phyloP scores from a whole-genome alignment of 2,113 vertebrate species.

The Thamnaconus septentrionalis region DNA sequence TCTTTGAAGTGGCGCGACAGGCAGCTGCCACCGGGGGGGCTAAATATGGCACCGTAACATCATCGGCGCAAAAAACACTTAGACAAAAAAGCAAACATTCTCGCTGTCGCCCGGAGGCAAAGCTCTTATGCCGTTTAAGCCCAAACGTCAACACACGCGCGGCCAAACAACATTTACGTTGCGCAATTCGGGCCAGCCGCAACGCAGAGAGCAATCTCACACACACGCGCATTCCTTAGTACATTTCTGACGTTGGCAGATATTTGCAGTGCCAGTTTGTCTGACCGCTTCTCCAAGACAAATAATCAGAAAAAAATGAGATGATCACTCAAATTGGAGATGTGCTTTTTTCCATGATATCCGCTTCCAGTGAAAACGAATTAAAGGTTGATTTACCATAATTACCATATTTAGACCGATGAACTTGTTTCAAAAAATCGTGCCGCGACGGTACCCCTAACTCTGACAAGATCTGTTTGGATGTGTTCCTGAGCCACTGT shows the following conservation, averaged over 20 bases:
- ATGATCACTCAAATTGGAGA: background rate
- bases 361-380: background rate
- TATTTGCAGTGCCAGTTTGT: background rate
- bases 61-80: slow-evolving; percentile 30
- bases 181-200: slow-evolving; percentile 2
- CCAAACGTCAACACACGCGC: slow-evolving; percentile 1
- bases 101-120: slow-evolving; percentile 10
- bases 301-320: background rate
- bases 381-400: too few relatives aligned
- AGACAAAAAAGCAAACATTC: slow-evolving; percentile 12
- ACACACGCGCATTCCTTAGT: slow-evolving; percentile 25
- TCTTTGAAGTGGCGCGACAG: slow-evolving; percentile 60
- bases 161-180: slow-evolving; percentile 11
- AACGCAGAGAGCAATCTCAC: background rate
- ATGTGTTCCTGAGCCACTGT: too few relatives aligned
- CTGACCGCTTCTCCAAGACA: background rate
- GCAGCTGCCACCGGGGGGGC: slow-evolving; percentile 37
- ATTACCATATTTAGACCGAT: too few relatives aligned
- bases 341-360: slow-evolving; percentile 8
- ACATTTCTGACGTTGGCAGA: slow-evolving; percentile 4
- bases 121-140: slow-evolving; percentile 16
- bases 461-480: too few relatives aligned
- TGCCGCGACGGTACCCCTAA: too few relatives aligned
- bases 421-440: too few relatives aligned
- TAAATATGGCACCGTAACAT: slow-evolving; percentile 44